Evolutionary conservation across 2,888 invertebrate genomes (phyloP).

Genomic region (Archips xylosteana): DNA sequence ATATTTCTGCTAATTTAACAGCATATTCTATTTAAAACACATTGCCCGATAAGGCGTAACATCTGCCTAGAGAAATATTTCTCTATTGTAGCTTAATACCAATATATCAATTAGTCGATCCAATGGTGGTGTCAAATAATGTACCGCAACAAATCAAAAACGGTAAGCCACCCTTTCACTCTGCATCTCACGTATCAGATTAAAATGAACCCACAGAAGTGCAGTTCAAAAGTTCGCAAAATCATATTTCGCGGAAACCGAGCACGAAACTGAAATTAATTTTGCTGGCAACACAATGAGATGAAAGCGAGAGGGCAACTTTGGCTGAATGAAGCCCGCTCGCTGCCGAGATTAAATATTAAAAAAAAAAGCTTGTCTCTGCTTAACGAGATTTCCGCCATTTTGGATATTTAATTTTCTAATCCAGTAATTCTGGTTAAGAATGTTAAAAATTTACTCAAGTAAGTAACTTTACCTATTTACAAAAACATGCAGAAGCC

Average conservation of each 20-base stretch:
- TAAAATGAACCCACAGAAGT: slow-evolving; percentile 49
- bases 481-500: no score
- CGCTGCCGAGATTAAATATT: slow-evolving; percentile 75
- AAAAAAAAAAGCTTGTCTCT: slow-evolving; percentile 59
- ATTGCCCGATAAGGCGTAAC: no score
- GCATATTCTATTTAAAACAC: no score
- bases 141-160: slow-evolving; percentile 1
- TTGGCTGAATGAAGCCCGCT: slow-evolving; percentile 75
- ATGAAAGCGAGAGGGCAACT: slow-evolving; percentile 79
- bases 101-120: no score
- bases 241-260: slow-evolving; percentile 80
- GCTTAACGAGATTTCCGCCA: slow-evolving; percentile 28
- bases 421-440: slow-evolving; percentile 21
- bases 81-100: no score
- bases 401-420: slow-evolving; percentile 35
- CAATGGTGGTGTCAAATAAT: no score
- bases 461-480: not conserved
- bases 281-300: slow-evolving; percentile 82
- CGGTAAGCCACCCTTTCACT: slow-evolving; percentile 15
- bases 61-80: no score
- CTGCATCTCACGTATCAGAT: slow-evolving; percentile 45
- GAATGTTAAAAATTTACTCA: not conserved
- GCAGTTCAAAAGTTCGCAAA: slow-evolving; percentile 61
- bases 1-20: no score
- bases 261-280: slow-evolving; percentile 78